Evolutionary conservation across 2,797 vertebrate genomes (phyloP), one percentile per base, ranked within the genome.

Genomic region (Leuciscus waleckii): DNA sequence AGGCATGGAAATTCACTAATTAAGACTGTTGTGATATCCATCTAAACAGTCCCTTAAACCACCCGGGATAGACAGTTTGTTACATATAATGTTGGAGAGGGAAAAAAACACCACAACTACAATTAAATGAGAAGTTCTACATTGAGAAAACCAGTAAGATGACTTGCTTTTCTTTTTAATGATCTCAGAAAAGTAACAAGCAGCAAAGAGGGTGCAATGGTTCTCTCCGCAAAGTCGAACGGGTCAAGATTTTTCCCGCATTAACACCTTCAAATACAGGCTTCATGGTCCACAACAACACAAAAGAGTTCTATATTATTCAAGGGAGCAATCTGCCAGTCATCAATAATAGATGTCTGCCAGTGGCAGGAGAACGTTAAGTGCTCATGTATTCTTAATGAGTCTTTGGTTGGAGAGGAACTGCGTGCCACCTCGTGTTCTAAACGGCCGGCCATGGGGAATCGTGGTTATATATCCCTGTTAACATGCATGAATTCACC

Each of bases 341-440:
- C 68, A 90, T 93, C 86, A 88, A 89, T 90, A 88, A 92, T 88
- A 89, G 63, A 92, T 89, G 70, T 35, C 37, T 63, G 61, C 43
- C 26, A 79, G 71, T 23, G 80, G 85, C 81, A 76, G 56, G 37
- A 76, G 67, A 82, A 83, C 85, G 87, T 89, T 86, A 88, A 90
- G 89, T 76, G 75, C 87, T 89, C 85, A 86, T 91, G 76, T 87
- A 88, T 90, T 79, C 78, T 91, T 88, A 69, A 89, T 79, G 82
- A 85, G 73, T 79, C 82, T 58, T 41, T 82, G 71, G 83, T 74
- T 76, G 78, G 37, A 83, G 81, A 81, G 58, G 43, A 79, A 78
- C 65, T 41, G 37, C 4, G 68, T 79, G 76, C 71, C 68, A 86
- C 70, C 79, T 87, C 71, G 26, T 81, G 43, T 86, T 67, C 73